Percentiles rank a stretch among this genome's conserved stretches.
These are phyloP conservation scores for Blastobasis adustella DNA, from an alignment of 2,888 invertebrate genomes.

Conservation along the genomic window DNA sequence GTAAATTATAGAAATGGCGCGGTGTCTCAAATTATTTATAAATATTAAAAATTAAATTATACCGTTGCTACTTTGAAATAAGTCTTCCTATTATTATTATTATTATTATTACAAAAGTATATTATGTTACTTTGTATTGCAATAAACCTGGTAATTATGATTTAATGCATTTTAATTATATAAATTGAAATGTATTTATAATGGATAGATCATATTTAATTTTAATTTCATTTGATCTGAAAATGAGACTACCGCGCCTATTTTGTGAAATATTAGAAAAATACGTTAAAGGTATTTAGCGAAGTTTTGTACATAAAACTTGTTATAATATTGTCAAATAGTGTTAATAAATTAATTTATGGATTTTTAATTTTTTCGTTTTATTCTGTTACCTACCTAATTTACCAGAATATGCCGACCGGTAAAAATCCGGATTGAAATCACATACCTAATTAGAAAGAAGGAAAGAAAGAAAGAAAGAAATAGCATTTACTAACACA, in stretches of 20 bases:
- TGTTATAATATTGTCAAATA: constrained; percentile 69
- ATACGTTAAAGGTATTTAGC: constrained; percentile 9
- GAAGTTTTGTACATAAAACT: constrained; percentile 65
- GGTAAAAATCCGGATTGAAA: no score
- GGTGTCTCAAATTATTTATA: no score
- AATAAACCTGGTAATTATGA: not conserved
- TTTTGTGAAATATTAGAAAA: constrained; percentile 4
- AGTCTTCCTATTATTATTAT: no score
- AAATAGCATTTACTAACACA: no score
- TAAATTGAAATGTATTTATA: not conserved
- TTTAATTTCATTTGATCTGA: constrained; percentile 4
- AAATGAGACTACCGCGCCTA: constrained; percentile 10
- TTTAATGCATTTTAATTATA: not conserved
- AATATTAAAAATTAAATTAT: no score
- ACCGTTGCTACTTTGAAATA: no score
- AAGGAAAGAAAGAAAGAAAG: no score
- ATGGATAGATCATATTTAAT: not conserved
- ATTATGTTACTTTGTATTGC: not conserved
- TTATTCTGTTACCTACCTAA: not conserved
- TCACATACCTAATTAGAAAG: no score
- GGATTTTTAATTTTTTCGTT: constrained; percentile 51
- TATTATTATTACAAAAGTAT: no score
- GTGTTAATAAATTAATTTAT: constrained; percentile 73
- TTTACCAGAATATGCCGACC: no score
- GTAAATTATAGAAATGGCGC: not conserved